A percentile compares a stretch with the other conserved stretches of the same genome.
Evolutionary conservation across 2,113 vertebrate species (phyloP).

Genomic region (Oreotrochilus melanogaster): DNA sequence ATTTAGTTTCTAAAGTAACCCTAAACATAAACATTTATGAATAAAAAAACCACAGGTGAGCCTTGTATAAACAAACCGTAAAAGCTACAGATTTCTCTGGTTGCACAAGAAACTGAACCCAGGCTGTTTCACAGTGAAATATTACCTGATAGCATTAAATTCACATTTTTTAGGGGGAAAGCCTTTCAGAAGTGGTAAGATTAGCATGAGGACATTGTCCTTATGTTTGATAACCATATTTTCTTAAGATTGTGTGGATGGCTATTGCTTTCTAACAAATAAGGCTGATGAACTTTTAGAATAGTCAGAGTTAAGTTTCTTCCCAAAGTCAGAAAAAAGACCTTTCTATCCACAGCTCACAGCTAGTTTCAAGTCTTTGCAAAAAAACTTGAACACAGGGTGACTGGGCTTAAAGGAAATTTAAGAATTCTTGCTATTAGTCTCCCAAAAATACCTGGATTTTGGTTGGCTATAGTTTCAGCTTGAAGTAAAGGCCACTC

Average conservation of each 20-base stretch:
- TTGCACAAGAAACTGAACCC: neutral
- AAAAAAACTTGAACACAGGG: neutral
- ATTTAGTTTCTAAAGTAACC: neutral
- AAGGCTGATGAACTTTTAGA: neutral
- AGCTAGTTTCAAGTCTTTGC: neutral
- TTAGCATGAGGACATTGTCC: neutral
- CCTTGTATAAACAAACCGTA: neutral
- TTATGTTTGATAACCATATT: neutral
- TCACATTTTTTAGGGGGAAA: neutral
- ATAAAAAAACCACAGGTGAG: accelerated
- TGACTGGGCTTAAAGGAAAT: neutral
- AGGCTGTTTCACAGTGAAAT: neutral
- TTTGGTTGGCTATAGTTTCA: neutral
- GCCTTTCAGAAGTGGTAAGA: neutral
- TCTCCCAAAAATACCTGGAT: neutral
- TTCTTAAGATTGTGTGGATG: neutral
- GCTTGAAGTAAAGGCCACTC: neutral
- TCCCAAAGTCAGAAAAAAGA: neutral
- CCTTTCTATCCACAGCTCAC: neutral
- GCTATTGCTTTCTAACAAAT: neutral
- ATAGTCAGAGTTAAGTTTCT: accelerated
- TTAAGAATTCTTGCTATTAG: neutral
- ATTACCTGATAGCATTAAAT: neutral
- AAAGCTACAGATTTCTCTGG: neutral
- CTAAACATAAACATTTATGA: neutral